Base-by-base conservation (phyloP, 2,113 vertebrate genomes). In the Lutjanus erythropterus region DNA sequence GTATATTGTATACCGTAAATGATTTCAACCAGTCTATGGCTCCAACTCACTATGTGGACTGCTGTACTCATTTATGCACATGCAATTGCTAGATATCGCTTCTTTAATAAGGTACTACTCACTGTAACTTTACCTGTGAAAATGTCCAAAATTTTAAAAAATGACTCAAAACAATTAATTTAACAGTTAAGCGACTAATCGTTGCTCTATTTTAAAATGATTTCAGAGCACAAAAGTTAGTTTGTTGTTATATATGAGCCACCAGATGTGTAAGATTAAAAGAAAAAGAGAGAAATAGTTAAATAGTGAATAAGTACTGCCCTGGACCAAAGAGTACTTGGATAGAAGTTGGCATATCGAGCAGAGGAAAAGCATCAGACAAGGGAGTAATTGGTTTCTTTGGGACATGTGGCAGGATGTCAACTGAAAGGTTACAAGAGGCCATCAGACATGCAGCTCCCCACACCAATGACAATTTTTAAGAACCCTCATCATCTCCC, bases 381-480 rank as follows among this genome's bases (percentile, higher is more conserved):
- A 80, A 64, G 77, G 88, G 81, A 86, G 87, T 95, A 95, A 95
- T 95, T 95, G 94, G 92, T 94, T 94, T 94, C 94, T 89, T 72
- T 85, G 94, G 92, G 93, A 93, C 75, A 80, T 77, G 78, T 88
- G 80, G 73, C 78, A 58, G 83, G 79, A 83, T 79, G 88, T 86
- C 83, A 91, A 65, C 75, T 82, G 23, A 86, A 80, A 91, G 85
- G 90, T 90, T 90, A 85, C 46, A 70, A 70, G 68, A 66, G 75
- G 85, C 83, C 77, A 76, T 69, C 71, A 74, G 88, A 88, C 69
- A 42, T 72, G 75, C 25, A 65, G 61, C 68, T 82, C 82, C 78
- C 47, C 66, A 81, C 77, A 66, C 50, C n/a, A 52, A 59, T 70
- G 89, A 80, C 73, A 73, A 25, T 72, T 91, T 75, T 73, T 86